These are phyloP conservation scores for Nebria salina DNA, from an alignment of 2,888 invertebrate species.

Conservation along the genomic window DNA sequence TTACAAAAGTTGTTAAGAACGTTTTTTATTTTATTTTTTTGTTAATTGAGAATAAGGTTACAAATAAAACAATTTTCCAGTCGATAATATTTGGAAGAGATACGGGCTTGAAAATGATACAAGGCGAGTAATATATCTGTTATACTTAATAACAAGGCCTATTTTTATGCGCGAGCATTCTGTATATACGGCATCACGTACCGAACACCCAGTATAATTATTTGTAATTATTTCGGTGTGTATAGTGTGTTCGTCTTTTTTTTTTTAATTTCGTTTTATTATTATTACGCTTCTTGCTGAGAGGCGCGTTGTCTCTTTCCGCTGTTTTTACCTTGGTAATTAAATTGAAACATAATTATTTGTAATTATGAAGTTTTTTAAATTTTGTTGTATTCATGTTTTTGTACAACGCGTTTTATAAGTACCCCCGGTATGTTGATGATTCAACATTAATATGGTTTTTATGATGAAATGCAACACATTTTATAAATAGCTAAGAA, in stretches of 20 bases:
- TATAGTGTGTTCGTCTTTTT: conserved; percentile 19
- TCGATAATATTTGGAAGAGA: background rate
- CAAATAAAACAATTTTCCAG: background rate
- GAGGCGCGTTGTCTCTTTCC: conserved; percentile 15
- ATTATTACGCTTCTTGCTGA: conserved; percentile 39
- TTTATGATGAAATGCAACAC: conserved; percentile 11
- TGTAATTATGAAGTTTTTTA: conserved; percentile 41
- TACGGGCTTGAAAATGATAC: background rate
- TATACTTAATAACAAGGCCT: conserved; percentile 30
- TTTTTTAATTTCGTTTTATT: conserved; percentile 13
- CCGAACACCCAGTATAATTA: conserved; percentile 38
- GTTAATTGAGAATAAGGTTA: too few species aligned
- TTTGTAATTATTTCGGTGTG: conserved; percentile 44
- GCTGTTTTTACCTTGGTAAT: conserved; percentile 37
- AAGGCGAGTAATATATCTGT: conserved; percentile 7
- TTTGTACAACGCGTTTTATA: conserved; percentile 20
- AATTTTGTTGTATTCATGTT: conserved; percentile 28
- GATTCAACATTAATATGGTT: conserved; percentile 40
- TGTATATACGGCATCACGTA: conserved; percentile 25
- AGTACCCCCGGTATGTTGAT: conserved; percentile 34
- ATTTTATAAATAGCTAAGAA: background rate
- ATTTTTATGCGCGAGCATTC: conserved; percentile 4
- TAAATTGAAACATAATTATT: conserved; percentile 44
- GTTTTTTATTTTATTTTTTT: too few species aligned
- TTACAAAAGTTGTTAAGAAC: too few species aligned